A percentile compares a stretch with the other conserved stretches of the same genome.
Conservation (phyloP, 2,113 vertebrate species). For the Platichthys flesus region DNA sequence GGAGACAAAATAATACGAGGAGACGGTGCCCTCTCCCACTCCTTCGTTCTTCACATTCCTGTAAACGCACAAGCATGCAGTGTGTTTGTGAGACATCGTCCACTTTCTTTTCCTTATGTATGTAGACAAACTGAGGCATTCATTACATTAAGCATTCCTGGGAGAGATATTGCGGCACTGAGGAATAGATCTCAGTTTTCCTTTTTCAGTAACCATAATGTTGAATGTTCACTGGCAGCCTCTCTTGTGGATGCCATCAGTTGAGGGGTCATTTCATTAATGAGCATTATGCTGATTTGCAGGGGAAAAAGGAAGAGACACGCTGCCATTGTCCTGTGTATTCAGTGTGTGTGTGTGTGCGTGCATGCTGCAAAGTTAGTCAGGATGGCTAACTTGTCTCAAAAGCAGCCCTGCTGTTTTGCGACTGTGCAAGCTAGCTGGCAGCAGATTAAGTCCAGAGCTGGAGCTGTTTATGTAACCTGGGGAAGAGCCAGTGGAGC, state of each 20-base stretch:
- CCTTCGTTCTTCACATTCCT: neutral
- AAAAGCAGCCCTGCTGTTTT: constrained; percentile 62
- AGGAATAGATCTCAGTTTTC: constrained; percentile 27
- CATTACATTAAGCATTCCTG: constrained; percentile 17
- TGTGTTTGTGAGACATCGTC: constrained; percentile 6
- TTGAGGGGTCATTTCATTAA: constrained; percentile 46
- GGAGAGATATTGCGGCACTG: constrained; percentile 10
- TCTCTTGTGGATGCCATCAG: constrained; percentile 15
- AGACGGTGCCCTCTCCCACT: neutral
- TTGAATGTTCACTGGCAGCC: constrained; percentile 12
- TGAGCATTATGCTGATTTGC: constrained; percentile 28
- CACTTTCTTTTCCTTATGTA: neutral
- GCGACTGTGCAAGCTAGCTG: constrained; percentile 53
- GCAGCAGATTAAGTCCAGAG: constrained; percentile 71
- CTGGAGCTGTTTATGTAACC: constrained; percentile 75
- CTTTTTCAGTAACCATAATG: constrained; percentile 14
- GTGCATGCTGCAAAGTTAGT: constrained; percentile 45
- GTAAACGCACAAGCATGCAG: neutral
- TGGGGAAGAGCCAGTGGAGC: constrained; percentile 64
- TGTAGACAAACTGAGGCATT: neutral
- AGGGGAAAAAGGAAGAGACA: constrained; percentile 23
- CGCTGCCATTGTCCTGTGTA: constrained; percentile 29
- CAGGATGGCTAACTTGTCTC: constrained; percentile 52
- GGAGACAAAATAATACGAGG: neutral
- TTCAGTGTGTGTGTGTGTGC: constrained; percentile 13